Base-by-base conservation (phyloP, 1,140 invertebrate species). In the Calliopsis andreniformis region DNA sequence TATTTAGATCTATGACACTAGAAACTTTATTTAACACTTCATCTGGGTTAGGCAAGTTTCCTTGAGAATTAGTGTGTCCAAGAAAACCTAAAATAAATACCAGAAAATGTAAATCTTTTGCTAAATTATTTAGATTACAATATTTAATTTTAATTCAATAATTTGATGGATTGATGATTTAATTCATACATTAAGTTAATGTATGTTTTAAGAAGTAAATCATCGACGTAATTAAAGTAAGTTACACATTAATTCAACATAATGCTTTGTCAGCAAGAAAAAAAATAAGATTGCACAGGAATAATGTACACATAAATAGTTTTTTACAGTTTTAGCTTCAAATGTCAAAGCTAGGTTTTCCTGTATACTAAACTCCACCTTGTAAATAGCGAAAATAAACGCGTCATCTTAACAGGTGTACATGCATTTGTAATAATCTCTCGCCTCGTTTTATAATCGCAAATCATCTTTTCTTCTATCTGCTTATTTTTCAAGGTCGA, bases 11-110 rank as follows among this genome's bases (percentile, higher is more conserved):
- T 0, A 76, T n/a, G 0, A 83, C n/a, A 0, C 47, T 58, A 7
- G 84, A 32, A 8, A 89, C 55, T 30, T 89, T 83, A 0, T 86
- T 30, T 10, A 88, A 25, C 0, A 83, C 28, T 2, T 84, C 77
- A 3, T 86, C 79, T 0, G 53, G 16, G 0, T 64, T 73, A 0
- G 76, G 68, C 8, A 71, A 0, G 18, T 70, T 75, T n/a, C 82
- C 70, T 43, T 79, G 72, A 0, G 80, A 69, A 18, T 45, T 43
- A 8, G 43, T 49, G 7, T 25, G 20, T 43, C 61, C 67, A 30
- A 80, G 6, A 51, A 85, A 32, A 53, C 77, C 86, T 87, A 23
- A n/a, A 70, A 76, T 30, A 30, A 43, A 56, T 43, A 51, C 2
- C 8, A 20, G 55, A 23, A 56, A n/a, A n/a, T n/a, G n/a, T n/a